Conservation (phyloP, 2,113 vertebrate genomes). For the Parus major region DNA sequence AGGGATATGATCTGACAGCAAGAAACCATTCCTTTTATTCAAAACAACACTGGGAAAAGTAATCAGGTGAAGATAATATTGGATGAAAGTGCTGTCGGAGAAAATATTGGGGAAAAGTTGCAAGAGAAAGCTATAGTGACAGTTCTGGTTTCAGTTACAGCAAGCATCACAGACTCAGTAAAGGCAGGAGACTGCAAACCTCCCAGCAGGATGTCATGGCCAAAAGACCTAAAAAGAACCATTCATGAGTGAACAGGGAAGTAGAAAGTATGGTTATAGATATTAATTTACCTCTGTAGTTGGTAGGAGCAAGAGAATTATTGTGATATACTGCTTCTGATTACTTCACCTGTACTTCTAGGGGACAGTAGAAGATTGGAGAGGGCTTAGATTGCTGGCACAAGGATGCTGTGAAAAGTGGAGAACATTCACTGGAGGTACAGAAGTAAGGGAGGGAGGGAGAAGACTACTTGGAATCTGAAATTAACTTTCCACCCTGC, state of each 20-base stretch:
- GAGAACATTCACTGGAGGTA: background rate
- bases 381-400: background rate
- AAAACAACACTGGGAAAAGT: conserved; percentile 9
- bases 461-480: background rate
- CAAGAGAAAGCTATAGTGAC: conserved; percentile 39
- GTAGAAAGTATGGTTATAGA: background rate
- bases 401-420: background rate
- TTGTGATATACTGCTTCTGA: background rate
- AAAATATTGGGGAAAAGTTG: conserved; percentile 49
- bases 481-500: background rate
- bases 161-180: background rate
- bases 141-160: conserved; percentile 36
- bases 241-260: background rate
- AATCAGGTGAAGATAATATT: conserved; percentile 55
- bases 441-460: background rate
- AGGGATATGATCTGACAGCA: conserved; percentile 17
- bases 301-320: background rate
- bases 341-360: background rate
- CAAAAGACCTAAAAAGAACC: background rate
- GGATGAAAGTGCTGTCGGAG: conserved; percentile 39
- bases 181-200: background rate
- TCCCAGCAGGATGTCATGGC: background rate
- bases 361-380: background rate
- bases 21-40: conserved; percentile 29
- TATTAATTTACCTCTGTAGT: background rate